Evolutionary conservation across 2,113 vertebrate genomes (phyloP), one percentile per base, ranked within the genome.

Genomic region (Myotis yumanensis): DNA sequence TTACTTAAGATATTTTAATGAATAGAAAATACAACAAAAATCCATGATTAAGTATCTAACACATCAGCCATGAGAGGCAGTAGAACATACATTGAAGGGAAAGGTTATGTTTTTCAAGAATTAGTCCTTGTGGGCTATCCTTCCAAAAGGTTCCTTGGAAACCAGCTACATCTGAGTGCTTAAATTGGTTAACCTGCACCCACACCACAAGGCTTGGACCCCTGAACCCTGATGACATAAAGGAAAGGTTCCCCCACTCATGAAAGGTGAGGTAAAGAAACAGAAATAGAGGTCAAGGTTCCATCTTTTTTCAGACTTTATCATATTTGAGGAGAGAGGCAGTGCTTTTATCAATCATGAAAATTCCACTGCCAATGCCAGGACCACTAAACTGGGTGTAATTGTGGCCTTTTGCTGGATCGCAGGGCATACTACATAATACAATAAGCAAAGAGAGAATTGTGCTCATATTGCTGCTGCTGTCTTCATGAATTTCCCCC

Each of bases 1-100:
- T 68, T 90, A 40, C n/a, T 90, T 84, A 37, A n/a, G 30, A 59
- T 43, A 93, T 62, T 85, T 88, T 86, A 85, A 54, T 66, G n/a
- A 93, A 85, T 2, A 88, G 59, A 71, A 87, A 75, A 51, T 66
- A 64, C 3, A 52, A 17, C 32, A 86, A 69, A 66, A 57, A 73
- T 17, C n/a, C n/a, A 52, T 5, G 11, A 52, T 14, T 73, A 51
- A 52, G 4, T 83, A 77, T 40, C 11, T 62, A 71, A 64, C 25
- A 40, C 3, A 37, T 54, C 15, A 71, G 46, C 32, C 25, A 57
- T 18, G 28, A 77, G 69, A 71, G 23, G 46, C 7, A 20, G 28
- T 52, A 79, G 18, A 91, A 48, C 3, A 51, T 22, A 86, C 0
- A 3, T 62, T 12, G 46, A 54, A 72, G 7, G 18, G 57, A 81